Evolutionary conservation across 2,113 vertebrate genomes (phyloP).

Genomic region (cat (Felis catus)): DNA sequence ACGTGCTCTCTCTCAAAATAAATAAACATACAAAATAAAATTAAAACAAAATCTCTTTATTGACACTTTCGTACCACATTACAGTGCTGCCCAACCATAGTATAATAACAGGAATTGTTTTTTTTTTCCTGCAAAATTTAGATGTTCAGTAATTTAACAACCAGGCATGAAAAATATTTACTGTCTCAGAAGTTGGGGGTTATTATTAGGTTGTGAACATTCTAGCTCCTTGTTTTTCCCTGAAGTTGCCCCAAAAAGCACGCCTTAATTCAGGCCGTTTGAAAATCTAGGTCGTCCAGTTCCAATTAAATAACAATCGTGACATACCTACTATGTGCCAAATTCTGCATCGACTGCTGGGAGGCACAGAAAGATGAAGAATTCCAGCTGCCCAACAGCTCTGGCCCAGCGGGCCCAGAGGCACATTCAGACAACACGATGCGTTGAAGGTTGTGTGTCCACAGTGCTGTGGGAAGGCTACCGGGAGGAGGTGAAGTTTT

Average conservation of each 20-base stretch:
- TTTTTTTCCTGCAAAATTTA: background rate
- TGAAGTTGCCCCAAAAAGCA: background rate
- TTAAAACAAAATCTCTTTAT: background rate
- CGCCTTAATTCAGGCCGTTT: background rate
- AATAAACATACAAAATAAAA: background rate
- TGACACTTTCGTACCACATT: background rate
- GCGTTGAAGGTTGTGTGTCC: background rate
- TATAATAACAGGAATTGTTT: too few relatives aligned
- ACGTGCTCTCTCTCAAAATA: too few relatives aligned
- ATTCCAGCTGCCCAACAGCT: accelerated
- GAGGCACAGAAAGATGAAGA: background rate
- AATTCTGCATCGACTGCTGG: accelerated
- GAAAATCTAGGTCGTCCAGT: background rate
- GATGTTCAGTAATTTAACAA: background rate
- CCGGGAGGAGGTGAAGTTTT: background rate
- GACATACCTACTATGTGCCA: background rate
- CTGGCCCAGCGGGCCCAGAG: background rate
- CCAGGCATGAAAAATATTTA: background rate
- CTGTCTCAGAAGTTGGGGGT: background rate
- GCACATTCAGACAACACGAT: background rate
- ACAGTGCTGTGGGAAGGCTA: accelerated
- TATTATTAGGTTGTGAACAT: background rate
- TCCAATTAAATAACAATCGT: background rate
- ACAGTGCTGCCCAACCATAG: background rate
- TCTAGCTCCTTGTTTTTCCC: background rate